Conservation (phyloP, 2,888 invertebrate genomes). For the Drosophila conformis region DNA sequence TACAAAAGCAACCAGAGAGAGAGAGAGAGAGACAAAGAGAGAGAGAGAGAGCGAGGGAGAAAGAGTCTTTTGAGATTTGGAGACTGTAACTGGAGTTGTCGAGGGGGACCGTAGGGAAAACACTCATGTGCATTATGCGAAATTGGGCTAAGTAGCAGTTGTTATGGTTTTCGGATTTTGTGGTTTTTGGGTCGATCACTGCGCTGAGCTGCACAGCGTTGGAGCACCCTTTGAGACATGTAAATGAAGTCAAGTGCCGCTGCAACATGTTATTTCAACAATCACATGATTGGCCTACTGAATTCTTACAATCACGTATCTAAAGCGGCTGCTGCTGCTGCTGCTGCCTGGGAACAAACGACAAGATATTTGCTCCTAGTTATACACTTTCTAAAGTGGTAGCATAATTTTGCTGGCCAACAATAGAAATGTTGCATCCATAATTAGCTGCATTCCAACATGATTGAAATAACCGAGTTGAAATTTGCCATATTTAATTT, state of each 20-base stretch:
- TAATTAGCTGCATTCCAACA: not conserved
- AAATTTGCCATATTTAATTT: not conserved
- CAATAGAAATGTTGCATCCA: not conserved
- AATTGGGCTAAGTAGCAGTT: conserved; percentile 74
- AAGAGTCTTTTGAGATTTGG: not conserved
- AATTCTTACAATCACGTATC: conserved; percentile 29
- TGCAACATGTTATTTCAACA: conserved; percentile 71
- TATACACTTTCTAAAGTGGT: not conserved
- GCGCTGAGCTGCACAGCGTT: not conserved
- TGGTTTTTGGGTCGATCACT: conserved; percentile 21
- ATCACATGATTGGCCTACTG: conserved; percentile 68
- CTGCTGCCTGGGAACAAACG: conserved; percentile 18
- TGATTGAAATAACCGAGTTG: not conserved
- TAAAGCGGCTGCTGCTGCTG: not conserved
- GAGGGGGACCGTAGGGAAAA: conserved; percentile 7
- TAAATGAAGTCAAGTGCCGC: conserved; percentile 75
- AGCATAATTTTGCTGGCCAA: not conserved
- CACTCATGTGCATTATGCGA: conserved; percentile 76
- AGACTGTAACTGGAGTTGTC: conserved; percentile 8
- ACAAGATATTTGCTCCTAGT: not conserved
- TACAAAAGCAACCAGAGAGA: conserved; percentile 1
- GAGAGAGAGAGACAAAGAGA: not conserved
- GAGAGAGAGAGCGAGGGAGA: not conserved
- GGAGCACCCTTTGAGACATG: conserved; percentile 52
- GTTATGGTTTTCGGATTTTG: conserved; percentile 19